Conservation (phyloP, 2,113 vertebrate genomes). For the Tyrannus savana region DNA sequence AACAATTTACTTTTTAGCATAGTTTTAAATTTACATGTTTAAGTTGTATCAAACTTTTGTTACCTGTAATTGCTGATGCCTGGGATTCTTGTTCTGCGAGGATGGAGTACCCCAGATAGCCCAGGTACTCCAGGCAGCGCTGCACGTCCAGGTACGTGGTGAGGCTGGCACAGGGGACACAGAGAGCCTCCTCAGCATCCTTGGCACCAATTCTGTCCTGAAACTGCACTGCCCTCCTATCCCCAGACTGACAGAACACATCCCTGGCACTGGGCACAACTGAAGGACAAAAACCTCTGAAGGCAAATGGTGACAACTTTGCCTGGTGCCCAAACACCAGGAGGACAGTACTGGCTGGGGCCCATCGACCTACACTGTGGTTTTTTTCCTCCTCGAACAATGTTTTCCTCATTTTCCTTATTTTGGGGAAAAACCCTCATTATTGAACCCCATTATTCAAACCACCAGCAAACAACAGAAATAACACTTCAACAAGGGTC, state of each 20-base stretch:
- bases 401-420: neutral
- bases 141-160: conserved; percentile 97
- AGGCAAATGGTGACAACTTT: neutral
- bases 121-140: conserved; percentile 94
- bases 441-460: neutral
- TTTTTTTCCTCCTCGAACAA: neutral
- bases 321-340: neutral
- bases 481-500: neutral
- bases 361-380: neutral
- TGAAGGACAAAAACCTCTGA: neutral
- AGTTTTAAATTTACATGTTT: neutral
- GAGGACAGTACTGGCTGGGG: neutral
- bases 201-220: neutral
- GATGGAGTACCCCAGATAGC: conserved; percentile 96
- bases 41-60: neutral
- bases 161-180: conserved; percentile 76
- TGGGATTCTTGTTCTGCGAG: conserved; percentile 97
- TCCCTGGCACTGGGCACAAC: neutral
- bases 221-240: neutral
- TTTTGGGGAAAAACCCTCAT: neutral
- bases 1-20: neutral
- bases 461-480: neutral
- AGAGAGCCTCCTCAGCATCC: neutral
- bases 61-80: conserved; percentile 93
- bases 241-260: neutral